phyloP scores from a whole-genome alignment of 2,113 vertebrate genomes.

The Typhlomys cinereus region DNA sequence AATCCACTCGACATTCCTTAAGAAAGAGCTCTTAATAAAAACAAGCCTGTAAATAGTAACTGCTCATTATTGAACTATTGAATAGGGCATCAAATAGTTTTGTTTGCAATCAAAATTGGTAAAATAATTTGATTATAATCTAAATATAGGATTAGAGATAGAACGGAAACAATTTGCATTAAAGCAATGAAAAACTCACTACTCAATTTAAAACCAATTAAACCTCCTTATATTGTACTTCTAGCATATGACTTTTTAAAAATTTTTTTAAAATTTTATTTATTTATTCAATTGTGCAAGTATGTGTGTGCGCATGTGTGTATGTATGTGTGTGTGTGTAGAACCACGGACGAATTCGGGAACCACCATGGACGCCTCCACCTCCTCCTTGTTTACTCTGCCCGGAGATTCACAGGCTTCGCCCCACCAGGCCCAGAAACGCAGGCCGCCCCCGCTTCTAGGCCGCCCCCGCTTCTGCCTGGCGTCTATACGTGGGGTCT shows the following conservation, averaged over 20 bases:
- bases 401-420: no score
- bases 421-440: no score
- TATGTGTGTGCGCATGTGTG: no score
- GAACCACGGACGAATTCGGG: no score
- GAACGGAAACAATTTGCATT: neutral
- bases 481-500: no score
- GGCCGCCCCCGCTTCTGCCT: no score
- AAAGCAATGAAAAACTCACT: conserved; percentile 1
- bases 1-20: neutral
- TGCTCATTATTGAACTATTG: neutral
- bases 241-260: neutral
- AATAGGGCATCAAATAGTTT: conserved; percentile 2
- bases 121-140: neutral
- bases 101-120: conserved; percentile 8
- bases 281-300: no score
- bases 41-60: neutral
- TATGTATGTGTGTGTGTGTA: no score
- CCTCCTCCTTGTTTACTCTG: no score
- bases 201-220: conserved; percentile 41
- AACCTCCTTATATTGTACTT: neutral
- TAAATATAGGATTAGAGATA: conserved; percentile 19
- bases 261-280: conserved; percentile 21
- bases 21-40: conserved; percentile 25
- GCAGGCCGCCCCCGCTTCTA: no score
- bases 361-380: no score